Conservation (phyloP, 2,888 invertebrate species). For the Crematogaster levior region DNA sequence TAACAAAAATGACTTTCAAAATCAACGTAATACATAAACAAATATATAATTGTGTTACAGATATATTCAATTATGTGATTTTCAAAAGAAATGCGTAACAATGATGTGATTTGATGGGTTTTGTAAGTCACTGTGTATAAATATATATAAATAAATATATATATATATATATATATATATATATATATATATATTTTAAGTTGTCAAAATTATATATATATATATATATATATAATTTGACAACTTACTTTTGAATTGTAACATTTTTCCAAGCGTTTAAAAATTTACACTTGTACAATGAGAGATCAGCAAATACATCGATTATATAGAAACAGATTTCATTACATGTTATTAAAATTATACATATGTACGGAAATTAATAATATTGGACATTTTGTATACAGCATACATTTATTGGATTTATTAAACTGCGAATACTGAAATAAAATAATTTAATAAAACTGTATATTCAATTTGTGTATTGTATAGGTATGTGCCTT, state of each 20-base stretch:
- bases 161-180: too few relatives aligned
- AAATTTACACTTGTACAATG: conserved; percentile 53
- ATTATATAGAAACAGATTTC: conserved; percentile 11
- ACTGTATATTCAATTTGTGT: not conserved
- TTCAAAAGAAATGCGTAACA: too few relatives aligned
- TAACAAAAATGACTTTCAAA: too few relatives aligned
- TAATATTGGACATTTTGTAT: conserved; percentile 35
- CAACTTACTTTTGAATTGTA: conserved; percentile 23
- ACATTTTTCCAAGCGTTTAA: conserved; percentile 38
- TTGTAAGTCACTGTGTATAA: too few relatives aligned
- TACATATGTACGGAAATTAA: not conserved
- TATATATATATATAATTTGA: conserved; percentile 5
- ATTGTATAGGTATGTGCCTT: not conserved
- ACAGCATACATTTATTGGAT: conserved; percentile 24
- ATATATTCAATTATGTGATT: too few relatives aligned
- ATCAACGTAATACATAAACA: too few relatives aligned
- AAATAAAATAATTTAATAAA: conserved; percentile 25
- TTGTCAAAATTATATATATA: too few relatives aligned
- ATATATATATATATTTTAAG: too few relatives aligned
- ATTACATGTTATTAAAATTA: conserved; percentile 11
- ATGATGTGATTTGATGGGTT: too few relatives aligned
- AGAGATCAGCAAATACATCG: conserved; percentile 43
- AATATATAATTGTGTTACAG: too few relatives aligned
- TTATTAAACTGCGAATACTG: conserved; percentile 16
- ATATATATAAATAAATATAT: too few relatives aligned